These are phyloP conservation scores for Leptinotarsa peninsularis DNA, from an alignment of 2,888 invertebrate genomes.

Conservation along the genomic window DNA sequence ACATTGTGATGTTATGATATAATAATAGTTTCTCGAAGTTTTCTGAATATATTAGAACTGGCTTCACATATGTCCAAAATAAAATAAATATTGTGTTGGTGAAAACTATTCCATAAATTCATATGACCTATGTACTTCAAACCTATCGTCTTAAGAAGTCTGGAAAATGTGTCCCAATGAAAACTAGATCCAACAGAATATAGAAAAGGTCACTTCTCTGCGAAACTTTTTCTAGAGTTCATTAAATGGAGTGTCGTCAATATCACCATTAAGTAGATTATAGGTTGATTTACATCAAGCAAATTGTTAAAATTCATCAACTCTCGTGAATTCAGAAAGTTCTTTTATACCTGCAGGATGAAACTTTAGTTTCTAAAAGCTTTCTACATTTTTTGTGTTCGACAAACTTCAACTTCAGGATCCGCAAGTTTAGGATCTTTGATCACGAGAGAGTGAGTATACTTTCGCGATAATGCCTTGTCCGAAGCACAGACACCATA, in stretches of 20 bases:
- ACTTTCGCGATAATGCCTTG: constrained; percentile 9
- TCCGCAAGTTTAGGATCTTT: constrained; percentile 3
- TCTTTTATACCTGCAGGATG: background rate
- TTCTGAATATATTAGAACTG: too few relatives aligned
- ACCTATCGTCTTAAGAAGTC: too few relatives aligned
- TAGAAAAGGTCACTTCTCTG: background rate
- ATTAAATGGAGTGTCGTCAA: too few relatives aligned
- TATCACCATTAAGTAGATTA: background rate
- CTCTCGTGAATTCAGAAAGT: background rate
- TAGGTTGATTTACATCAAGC: background rate
- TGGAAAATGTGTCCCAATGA: too few relatives aligned
- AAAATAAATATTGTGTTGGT: too few relatives aligned
- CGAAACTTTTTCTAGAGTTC: background rate
- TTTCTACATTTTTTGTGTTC: constrained; percentile 1
- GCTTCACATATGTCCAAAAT: too few relatives aligned
- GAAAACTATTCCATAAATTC: too few relatives aligned
- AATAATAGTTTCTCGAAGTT: too few relatives aligned
- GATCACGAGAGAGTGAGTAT: constrained; percentile 5
- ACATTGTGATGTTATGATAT: too few relatives aligned
- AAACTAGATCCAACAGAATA: background rate
- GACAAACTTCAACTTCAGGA: constrained; percentile 6
- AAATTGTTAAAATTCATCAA: background rate
- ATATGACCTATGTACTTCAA: too few relatives aligned
- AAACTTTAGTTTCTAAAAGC: constrained; percentile 5
- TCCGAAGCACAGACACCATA: constrained; percentile 3